phyloP scores from a whole-genome alignment of 2,888 invertebrate species.

The Hydrotaea cyrtoneurina region DNA sequence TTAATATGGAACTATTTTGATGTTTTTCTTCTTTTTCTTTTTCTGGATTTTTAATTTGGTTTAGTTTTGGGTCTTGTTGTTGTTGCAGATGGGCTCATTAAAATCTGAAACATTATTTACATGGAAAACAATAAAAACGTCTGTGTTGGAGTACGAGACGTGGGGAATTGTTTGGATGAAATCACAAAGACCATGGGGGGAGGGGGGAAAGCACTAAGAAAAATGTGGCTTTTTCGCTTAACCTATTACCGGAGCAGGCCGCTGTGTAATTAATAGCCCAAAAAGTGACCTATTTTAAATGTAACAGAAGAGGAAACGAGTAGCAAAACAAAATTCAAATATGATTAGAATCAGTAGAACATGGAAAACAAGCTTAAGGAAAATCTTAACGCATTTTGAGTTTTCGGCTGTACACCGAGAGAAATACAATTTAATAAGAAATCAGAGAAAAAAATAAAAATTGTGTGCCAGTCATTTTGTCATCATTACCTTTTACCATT shows the following conservation, averaged over 20 bases:
- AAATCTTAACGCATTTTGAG: too few species aligned
- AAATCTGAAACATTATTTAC: neutral
- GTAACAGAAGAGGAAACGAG: too few species aligned
- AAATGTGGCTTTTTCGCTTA: neutral
- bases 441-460: too few species aligned
- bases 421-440: too few species aligned
- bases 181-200: neutral
- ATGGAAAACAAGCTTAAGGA: too few species aligned
- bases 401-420: too few species aligned
- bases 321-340: too few species aligned
- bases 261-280: neutral
- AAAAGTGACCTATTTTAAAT: neutral
- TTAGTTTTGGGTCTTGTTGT: too few species aligned
- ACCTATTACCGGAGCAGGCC: neutral
- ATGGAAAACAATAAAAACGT: constrained; percentile 10
- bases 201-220: neutral
- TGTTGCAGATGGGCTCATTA: constrained; percentile 19
- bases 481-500: too few species aligned
- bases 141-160: neutral
- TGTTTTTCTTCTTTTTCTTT: neutral
- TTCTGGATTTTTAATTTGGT: too few species aligned
- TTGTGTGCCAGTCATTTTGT: too few species aligned
- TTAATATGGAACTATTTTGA: neutral
- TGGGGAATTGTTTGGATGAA: neutral
- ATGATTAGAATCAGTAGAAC: too few species aligned